Percentiles rank a stretch among this genome's conserved stretches.
phyloP scores from a whole-genome alignment of 2,797 vertebrate genomes.

The Platyrinchus mystaceus region DNA sequence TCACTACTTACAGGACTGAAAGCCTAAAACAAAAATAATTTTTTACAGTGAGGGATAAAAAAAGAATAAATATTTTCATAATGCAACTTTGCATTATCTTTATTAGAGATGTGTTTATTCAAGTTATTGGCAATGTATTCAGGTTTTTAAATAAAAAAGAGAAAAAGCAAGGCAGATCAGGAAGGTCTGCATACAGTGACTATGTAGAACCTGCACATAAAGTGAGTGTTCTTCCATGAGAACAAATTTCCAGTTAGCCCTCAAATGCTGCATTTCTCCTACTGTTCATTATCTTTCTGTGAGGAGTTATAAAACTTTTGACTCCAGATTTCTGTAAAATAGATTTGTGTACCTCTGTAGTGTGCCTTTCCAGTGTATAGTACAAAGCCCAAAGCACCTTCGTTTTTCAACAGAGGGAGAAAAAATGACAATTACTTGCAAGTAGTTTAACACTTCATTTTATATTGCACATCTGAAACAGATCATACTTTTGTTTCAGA shows the following conservation, averaged over 20 bases:
- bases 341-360: background rate
- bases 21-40: no score
- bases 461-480: constrained; percentile 61
- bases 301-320: background rate
- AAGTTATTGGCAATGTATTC: background rate
- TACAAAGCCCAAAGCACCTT: background rate
- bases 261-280: background rate
- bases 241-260: background rate
- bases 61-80: background rate
- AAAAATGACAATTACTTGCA: background rate
- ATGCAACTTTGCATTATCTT: background rate
- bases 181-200: background rate
- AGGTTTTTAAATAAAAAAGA: background rate
- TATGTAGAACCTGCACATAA: background rate
- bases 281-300: background rate
- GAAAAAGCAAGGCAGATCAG: background rate
- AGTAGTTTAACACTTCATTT: constrained; percentile 25
- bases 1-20: background rate
- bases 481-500: constrained; percentile 57
- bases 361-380: background rate
- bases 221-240: background rate
- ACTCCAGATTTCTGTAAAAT: constrained; percentile 16
- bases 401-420: background rate
- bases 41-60: background rate
- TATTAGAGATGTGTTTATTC: background rate